Percentiles rank a stretch among this genome's conserved stretches.
phyloP scores from a whole-genome alignment of 1,140 invertebrate genomes.

The Amphibalanus amphitrite region DNA sequence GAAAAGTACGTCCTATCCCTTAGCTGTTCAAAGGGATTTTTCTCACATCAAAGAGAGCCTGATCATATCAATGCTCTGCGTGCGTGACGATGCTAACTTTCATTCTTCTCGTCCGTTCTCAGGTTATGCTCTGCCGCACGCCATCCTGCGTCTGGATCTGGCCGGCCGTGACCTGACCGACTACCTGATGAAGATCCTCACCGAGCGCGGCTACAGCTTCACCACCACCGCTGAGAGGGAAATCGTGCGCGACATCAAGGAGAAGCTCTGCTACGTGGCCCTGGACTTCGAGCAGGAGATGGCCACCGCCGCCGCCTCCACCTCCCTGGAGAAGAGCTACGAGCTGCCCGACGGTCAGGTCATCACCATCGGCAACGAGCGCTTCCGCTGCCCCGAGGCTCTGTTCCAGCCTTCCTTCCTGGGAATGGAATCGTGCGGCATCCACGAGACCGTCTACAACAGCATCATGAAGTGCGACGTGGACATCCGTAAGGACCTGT shows the following conservation, averaged over 20 bases:
- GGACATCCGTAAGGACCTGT: constrained; percentile 61
- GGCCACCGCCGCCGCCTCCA: constrained; percentile 58
- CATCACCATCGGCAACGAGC: constrained; percentile 44
- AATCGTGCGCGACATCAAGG: constrained; percentile 87
- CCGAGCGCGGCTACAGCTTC: constrained; percentile 30
- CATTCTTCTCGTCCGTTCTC: constrained; percentile 32
- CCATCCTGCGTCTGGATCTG: constrained; percentile 34
- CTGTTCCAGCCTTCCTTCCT: constrained; percentile 38
- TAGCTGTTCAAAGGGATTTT: too few species aligned
- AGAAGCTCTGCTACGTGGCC: constrained; percentile 80
- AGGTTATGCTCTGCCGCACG: constrained; percentile 31
- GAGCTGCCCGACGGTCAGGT: constrained; percentile 77
- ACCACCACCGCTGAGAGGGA: constrained; percentile 55
- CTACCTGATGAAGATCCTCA: constrained; percentile 36
- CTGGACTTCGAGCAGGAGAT: constrained; percentile 88
- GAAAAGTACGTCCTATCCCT: too few species aligned
- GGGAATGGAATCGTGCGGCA: constrained; percentile 31
- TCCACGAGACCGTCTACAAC: constrained; percentile 59
- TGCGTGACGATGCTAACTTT: too few species aligned
- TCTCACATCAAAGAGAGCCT: too few species aligned
- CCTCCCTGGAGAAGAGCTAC: constrained; percentile 79
- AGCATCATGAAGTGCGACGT: constrained; percentile 78
- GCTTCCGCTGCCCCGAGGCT: constrained; percentile 40
- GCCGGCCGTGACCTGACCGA: constrained; percentile 38
- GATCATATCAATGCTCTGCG: too few species aligned